Conservation (phyloP, 2,113 vertebrate species). For the Spea bombifrons region DNA sequence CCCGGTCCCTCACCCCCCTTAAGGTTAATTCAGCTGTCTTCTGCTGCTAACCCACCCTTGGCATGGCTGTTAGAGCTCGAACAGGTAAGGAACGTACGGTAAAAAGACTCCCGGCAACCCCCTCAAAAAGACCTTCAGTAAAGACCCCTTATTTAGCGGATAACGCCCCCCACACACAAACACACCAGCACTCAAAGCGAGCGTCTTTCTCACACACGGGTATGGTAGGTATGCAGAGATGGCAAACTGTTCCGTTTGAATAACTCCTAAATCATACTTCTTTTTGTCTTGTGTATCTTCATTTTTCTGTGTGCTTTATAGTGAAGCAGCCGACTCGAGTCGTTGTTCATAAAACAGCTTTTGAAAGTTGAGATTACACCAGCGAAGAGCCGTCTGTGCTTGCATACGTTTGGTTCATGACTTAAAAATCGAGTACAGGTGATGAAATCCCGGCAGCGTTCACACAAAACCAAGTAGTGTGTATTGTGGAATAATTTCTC, state of each 20-base stretch:
- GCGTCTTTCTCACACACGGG: conserved; percentile 67
- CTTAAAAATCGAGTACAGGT: conserved; percentile 99
- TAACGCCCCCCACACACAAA: conserved; percentile 32
- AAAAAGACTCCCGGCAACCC: conserved; percentile 56
- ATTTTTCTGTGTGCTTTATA: conserved; percentile 99
- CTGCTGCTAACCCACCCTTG: too few relatives aligned
- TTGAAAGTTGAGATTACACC: conserved; percentile 99
- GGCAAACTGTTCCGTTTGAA: conserved; percentile 96
- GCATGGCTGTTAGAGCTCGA: conserved; percentile 59
- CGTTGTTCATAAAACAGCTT: conserved; percentile 99
- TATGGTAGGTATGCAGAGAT: conserved; percentile 90
- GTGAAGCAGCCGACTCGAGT: conserved; percentile 99
- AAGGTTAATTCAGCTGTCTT: too few relatives aligned
- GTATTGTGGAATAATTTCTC: conserved; percentile 85
- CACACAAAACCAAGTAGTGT: conserved; percentile 88
- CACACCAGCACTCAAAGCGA: conserved; percentile 60
- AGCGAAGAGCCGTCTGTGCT: conserved; percentile 98
- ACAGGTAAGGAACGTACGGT: conserved; percentile 77
- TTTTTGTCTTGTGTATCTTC: conserved; percentile 99
- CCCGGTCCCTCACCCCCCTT: too few relatives aligned
- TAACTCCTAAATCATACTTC: conserved; percentile 97
- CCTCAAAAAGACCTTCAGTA: conserved; percentile 64
- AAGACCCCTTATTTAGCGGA: conserved; percentile 68
- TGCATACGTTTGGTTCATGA: conserved; percentile 99
- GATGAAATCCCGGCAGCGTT: conserved; percentile 99